Evolutionary conservation across 2,888 invertebrate genomes (phyloP).

Genomic region (Augiades crinisus): DNA sequence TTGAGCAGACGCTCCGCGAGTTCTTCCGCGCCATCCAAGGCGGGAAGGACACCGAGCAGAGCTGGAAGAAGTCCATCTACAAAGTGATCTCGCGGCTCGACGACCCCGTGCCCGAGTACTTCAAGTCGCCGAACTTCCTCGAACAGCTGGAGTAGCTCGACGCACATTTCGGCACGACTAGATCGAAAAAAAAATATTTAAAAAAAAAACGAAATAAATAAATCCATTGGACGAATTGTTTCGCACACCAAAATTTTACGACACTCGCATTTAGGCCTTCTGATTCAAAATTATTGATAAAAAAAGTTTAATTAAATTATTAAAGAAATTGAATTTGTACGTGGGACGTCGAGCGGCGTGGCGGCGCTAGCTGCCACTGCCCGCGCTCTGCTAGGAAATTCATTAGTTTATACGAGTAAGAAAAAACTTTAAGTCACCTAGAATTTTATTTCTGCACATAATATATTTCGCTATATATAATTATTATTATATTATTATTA

Average conservation of each 20-base stretch:
- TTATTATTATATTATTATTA: constrained; percentile 81
- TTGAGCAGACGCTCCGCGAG: constrained; percentile 98
- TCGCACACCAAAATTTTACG: constrained; percentile 83
- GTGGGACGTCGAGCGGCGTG: constrained; percentile 68
- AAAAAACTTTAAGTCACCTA: constrained; percentile 81
- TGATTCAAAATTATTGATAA: constrained; percentile 83
- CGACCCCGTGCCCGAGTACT: constrained; percentile 99
- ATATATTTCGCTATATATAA: constrained; percentile 82
- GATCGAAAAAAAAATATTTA: constrained; percentile 45
- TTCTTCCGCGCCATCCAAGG: constrained; percentile 99
- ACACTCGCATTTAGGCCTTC: constrained; percentile 86
- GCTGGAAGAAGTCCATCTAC: constrained; percentile 99
- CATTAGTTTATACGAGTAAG: constrained; percentile 79
- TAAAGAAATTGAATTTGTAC: constrained; percentile 68
- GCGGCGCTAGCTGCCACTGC: constrained; percentile 39
- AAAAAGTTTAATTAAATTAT: constrained; percentile 73
- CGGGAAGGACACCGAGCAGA: constrained; percentile 98
- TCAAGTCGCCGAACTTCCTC: constrained; percentile 99
- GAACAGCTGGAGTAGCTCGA: constrained; percentile 94
- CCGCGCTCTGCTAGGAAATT: constrained; percentile 76
- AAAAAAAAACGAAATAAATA: constrained; percentile 38
- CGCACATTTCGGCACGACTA: constrained; percentile 64
- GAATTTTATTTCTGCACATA: constrained; percentile 82
- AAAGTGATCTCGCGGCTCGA: constrained; percentile 99
- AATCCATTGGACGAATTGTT: constrained; percentile 73